Percentiles rank a stretch among this genome's conserved stretches.
phyloP scores from a whole-genome alignment of 2,113 vertebrate species.

The Carlito syrichta region DNA sequence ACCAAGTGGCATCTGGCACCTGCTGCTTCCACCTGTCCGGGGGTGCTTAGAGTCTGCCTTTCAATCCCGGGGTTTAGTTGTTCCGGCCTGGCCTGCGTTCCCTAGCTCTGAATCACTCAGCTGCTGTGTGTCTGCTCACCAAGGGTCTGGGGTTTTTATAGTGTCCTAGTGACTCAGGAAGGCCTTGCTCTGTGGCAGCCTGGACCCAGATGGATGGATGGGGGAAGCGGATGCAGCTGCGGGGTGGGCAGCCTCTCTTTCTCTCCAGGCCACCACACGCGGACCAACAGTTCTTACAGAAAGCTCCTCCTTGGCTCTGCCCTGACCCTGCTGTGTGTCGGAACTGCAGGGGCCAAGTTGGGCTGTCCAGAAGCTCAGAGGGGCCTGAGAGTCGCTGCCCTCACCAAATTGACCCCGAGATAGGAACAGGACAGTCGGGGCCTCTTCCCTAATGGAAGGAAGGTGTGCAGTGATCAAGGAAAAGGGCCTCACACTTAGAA shows the following conservation, averaged over 20 bases:
- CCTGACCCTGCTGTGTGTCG: background rate
- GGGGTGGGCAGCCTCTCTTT: background rate
- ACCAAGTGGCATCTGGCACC: background rate
- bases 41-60: background rate
- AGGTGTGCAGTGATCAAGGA: background rate
- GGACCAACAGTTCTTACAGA: background rate
- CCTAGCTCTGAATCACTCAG: background rate
- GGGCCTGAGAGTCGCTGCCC: no score
- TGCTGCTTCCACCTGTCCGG: background rate
- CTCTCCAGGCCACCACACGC: background rate
- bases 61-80: background rate
- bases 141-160: background rate
- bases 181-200: background rate
- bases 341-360: background rate
- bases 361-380: background rate
- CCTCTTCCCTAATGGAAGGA: background rate
- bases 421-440: background rate
- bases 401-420: background rate
- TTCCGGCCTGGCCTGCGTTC: accelerated
- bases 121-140: background rate
- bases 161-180: background rate
- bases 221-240: accelerated
- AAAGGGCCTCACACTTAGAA: background rate
- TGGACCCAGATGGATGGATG: background rate
- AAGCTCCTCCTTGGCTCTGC: background rate